Evolutionary conservation across 2,113 vertebrate species (phyloP), one percentile per base, ranked within the genome.

Genomic region (Steatornis caripensis): DNA sequence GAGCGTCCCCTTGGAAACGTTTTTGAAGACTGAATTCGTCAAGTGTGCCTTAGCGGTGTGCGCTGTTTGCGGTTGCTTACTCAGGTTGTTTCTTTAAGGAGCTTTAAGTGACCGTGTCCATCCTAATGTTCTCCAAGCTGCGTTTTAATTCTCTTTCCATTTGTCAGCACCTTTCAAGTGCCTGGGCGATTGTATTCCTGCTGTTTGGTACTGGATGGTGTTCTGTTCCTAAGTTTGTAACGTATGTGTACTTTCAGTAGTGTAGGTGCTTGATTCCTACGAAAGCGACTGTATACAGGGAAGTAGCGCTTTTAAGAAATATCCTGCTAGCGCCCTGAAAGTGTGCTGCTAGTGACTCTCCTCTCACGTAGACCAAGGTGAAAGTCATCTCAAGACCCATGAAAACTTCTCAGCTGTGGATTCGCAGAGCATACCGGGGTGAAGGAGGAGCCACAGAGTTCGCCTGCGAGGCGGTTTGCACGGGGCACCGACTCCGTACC

Each of bases 401-500:
- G 30, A 26, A n/a, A 58, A 30, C 43, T 17, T 26, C 37, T 41
- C 36, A 36, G 75, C 12, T 3, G 3, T 61, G 41, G 21, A 32
- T 49, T 34, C 1, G 2, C 4, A 21, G 51, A n/a, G 18, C 8
- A 2, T 7, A 18, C 1, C 12, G 17, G 68, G 36, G 60, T 5
- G 21, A 51, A 26, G 62, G 36, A 49, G 17, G 80, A 41, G 10
- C 22, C 45, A 2, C 34, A 14, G 12, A 6, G 12, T 32, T 62
- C 1, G 7, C n/a, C 68, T 11, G 29, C 4, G 30, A 12, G 81
- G 46, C 15, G 12, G 66, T 14, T 32, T 21, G 51, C 14, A 2
- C 3, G 43, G 29, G 29, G 48, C 76, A 57, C 12, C 60, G 37
- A 15, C 15, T 43, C n/a, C 4, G 21, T 5, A 37, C 19, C 1